A percentile compares a stretch with the other conserved stretches of the same genome.
These are phyloP conservation scores for Scomber japonicus DNA, from an alignment of 2,113 vertebrate species.

Conservation along the genomic window DNA sequence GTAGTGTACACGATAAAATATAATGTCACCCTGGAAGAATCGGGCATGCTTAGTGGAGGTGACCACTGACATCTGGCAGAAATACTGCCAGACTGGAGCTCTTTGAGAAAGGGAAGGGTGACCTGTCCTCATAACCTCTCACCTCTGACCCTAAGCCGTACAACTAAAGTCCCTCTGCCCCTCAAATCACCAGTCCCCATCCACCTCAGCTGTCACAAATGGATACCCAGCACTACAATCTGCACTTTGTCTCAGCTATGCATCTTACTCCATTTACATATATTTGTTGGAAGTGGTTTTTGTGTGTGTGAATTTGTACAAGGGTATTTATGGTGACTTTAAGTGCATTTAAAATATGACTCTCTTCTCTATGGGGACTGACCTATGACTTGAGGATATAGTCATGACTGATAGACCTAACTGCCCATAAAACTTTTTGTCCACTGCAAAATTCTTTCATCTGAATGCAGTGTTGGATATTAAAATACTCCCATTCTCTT, in stretches of 20 bases:
- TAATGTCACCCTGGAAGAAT: not conserved
- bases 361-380: too few species aligned
- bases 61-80: constrained; percentile 57
- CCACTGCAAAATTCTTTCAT: not conserved
- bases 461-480: constrained; percentile 15
- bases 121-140: constrained; percentile 72
- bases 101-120: constrained; percentile 55
- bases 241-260: constrained; percentile 19
- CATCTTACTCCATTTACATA: not conserved
- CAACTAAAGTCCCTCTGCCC: constrained; percentile 57
- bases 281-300: constrained; percentile 15
- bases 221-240: constrained; percentile 54
- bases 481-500: constrained; percentile 52
- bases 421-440: constrained; percentile 1
- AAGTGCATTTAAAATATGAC: not conserved
- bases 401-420: constrained; percentile 22
- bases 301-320: constrained; percentile 2
- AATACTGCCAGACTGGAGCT: constrained; percentile 55
- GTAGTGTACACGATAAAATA: too few species aligned
- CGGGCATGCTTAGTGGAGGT: constrained; percentile 37
- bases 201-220: constrained; percentile 76
- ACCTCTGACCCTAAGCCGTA: constrained; percentile 71
- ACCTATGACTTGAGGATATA: constrained; percentile 10
- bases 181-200: constrained; percentile 60
- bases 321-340: constrained; percentile 17